These are phyloP conservation scores for Procavia capensis DNA, from an alignment of 2,113 vertebrate genomes.

Conservation along the genomic window DNA sequence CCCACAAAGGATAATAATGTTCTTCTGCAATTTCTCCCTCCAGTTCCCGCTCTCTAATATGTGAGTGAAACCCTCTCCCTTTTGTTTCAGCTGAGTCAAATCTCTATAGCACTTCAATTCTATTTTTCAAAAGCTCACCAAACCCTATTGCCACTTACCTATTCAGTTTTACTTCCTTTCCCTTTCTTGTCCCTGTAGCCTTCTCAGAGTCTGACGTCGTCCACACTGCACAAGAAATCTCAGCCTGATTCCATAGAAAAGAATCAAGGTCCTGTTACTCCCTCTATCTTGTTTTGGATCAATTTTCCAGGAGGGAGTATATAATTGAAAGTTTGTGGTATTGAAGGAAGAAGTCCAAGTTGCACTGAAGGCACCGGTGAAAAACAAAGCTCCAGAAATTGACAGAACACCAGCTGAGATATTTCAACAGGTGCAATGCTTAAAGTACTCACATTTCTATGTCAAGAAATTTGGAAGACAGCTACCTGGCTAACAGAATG, in stretches of 20 bases:
- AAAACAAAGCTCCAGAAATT: no score
- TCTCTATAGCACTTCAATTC: neutral
- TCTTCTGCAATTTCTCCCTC: neutral
- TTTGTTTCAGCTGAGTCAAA: constrained; percentile 28
- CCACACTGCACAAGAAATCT: neutral
- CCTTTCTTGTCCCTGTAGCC: neutral
- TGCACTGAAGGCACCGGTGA: no score
- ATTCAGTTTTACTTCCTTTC: neutral
- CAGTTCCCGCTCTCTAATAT: neutral
- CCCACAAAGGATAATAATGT: neutral
- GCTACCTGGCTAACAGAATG: no score
- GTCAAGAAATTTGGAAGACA: no score
- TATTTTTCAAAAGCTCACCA: neutral
- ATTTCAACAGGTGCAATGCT: no score
- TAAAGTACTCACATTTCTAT: no score
- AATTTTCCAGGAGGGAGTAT: neutral
- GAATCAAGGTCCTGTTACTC: neutral
- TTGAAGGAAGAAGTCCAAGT: no score
- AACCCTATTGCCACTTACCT: neutral
- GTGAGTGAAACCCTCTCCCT: neutral
- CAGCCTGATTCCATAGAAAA: neutral
- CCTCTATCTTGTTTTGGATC: neutral
- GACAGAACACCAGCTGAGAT: no score
- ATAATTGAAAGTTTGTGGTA: no score
- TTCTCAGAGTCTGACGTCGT: neutral